These are phyloP conservation scores for Bergia puertoricense DNA, from an alignment of 92 coral and sea anemone genomes.

Conservation along the genomic window DNA sequence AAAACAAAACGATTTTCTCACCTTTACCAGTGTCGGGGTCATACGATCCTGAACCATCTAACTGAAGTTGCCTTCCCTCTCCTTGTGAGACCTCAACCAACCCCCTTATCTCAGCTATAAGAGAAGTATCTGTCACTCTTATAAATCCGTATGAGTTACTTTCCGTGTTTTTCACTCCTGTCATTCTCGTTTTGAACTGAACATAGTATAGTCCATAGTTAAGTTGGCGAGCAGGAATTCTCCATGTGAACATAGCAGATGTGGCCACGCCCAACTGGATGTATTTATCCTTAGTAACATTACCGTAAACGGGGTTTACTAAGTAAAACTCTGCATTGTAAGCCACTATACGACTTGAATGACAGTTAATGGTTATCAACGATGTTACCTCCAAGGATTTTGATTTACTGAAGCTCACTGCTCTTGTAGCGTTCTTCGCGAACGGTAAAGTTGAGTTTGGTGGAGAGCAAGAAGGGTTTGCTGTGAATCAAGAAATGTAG, in stretches of 20 bases:
- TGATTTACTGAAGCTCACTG: constrained; percentile 51
- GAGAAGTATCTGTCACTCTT: constrained; percentile 59
- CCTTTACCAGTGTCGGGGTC: constrained; percentile 81
- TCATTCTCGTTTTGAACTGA: constrained; percentile 54
- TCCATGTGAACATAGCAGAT: constrained; percentile 13
- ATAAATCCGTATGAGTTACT: constrained; percentile 57
- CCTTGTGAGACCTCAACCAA: constrained; percentile 61
- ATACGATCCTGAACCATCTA: constrained; percentile 66
- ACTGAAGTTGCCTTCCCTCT: constrained; percentile 25
- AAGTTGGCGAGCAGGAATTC: constrained; percentile 47
- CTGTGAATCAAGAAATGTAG: constrained; percentile 32
- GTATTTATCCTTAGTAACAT: neutral
- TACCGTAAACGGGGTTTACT: constrained; percentile 41
- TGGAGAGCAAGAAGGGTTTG: constrained; percentile 61
- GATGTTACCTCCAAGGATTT: constrained; percentile 46
- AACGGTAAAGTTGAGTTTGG: constrained; percentile 65
- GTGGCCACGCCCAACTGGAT: constrained; percentile 33
- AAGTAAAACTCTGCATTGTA: constrained; percentile 47
- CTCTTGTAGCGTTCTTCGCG: constrained; percentile 40
- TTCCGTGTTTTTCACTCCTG: constrained; percentile 46
- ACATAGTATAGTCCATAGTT: constrained; percentile 66
- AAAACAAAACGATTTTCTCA: neutral
- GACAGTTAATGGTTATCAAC: constrained; percentile 42
- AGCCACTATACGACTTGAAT: neutral
- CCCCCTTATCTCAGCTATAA: constrained; percentile 66